phyloP scores from a whole-genome alignment of 2,888 invertebrate genomes.

The Eilema griseolum region DNA sequence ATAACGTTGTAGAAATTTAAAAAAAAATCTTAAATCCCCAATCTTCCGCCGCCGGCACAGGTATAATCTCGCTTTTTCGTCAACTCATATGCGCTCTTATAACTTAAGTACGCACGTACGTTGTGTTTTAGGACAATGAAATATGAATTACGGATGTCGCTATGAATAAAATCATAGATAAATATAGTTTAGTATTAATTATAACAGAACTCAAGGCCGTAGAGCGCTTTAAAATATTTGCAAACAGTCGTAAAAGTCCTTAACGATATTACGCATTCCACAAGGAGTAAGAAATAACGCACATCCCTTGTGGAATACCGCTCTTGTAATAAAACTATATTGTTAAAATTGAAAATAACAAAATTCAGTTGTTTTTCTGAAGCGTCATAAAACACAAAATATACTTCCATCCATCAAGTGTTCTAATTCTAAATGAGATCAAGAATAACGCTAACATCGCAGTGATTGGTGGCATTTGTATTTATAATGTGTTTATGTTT shows the following conservation, averaged over 20 bases:
- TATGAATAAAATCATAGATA: conserved; percentile 40
- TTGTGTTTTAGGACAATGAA: conserved; percentile 44
- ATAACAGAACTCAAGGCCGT: background rate
- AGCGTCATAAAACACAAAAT: conserved; percentile 3
- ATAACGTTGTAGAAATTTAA: no score
- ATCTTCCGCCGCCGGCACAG: no score
- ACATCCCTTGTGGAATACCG: background rate
- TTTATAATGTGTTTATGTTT: background rate
- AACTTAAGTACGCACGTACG: conserved; percentile 14
- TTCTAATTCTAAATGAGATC: background rate
- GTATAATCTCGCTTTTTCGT: background rate
- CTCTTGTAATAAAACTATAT: no score
- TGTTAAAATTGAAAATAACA: background rate
- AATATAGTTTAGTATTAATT: conserved; percentile 31
- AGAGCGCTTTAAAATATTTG: background rate
- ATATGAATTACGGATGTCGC: conserved; percentile 31
- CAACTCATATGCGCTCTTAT: conserved; percentile 10
- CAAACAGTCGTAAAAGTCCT: background rate
- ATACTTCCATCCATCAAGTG: background rate
- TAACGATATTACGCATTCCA: background rate
- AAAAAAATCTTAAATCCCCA: no score
- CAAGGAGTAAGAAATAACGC: background rate
- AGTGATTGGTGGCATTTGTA: background rate
- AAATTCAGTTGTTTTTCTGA: background rate
- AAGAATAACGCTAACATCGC: conserved; percentile 1